Percentiles rank a stretch among this genome's conserved stretches.
These are phyloP conservation scores for Agrypnia vestita DNA, from an alignment of 1,140 invertebrate genomes.

Conservation along the genomic window DNA sequence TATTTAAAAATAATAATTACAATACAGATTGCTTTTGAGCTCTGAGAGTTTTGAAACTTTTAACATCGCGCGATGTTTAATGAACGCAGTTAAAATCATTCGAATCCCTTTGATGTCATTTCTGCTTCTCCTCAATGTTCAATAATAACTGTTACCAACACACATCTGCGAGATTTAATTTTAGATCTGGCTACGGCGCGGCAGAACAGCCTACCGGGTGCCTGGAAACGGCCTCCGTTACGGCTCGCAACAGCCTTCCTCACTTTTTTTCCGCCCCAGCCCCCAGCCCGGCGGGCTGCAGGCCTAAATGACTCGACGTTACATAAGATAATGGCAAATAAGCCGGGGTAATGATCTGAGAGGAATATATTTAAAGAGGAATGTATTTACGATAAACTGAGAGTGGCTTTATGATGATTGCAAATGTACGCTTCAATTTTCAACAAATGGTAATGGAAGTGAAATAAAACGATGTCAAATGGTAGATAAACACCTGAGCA, in stretches of 20 bases:
- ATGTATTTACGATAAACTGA: slow-evolving; percentile 39
- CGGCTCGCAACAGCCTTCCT: slow-evolving; percentile 48
- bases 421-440: too few species aligned
- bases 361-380: slow-evolving; percentile 36
- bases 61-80: too few species aligned
- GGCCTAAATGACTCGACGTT: slow-evolving; percentile 41
- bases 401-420: too few species aligned
- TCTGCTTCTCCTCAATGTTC: background rate
- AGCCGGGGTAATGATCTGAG: slow-evolving; percentile 49
- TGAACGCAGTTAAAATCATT: background rate
- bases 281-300: slow-evolving; percentile 34
- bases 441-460: too few species aligned
- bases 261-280: slow-evolving; percentile 46
- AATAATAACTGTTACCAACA: slow-evolving; percentile 55
- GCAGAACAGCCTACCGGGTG: slow-evolving; percentile 22
- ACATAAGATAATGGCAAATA: slow-evolving; percentile 42
- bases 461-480: too few species aligned
- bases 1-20: too few species aligned
- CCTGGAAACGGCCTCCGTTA: slow-evolving; percentile 50
- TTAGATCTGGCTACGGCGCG: slow-evolving; percentile 57
- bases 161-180: slow-evolving; percentile 57
- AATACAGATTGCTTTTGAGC: too few species aligned
- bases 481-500: too few species aligned
- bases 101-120: background rate
- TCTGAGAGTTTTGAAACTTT: too few species aligned